Percentiles rank a stretch among this genome's conserved stretches.
These are phyloP conservation scores for Procambarus clarkii DNA, from an alignment of 1,140 invertebrate genomes.

Conservation along the genomic window DNA sequence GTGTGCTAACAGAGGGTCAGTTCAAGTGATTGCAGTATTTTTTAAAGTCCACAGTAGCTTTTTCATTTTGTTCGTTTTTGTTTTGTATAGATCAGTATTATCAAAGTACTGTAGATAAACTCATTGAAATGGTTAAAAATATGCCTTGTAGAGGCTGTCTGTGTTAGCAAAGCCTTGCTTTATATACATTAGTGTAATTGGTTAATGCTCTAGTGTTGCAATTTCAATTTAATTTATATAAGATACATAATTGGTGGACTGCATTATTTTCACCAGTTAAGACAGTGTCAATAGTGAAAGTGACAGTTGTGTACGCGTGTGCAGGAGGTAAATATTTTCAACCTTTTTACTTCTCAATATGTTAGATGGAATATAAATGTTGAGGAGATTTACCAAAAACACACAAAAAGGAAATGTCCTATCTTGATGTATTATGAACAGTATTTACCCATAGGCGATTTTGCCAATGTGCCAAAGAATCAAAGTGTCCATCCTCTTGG, in stretches of 20 bases:
- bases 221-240: background rate
- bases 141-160: background rate
- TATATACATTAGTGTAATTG: constrained; percentile 3
- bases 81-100: background rate
- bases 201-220: background rate
- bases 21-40: constrained; percentile 34
- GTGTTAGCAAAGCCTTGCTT: constrained; percentile 24
- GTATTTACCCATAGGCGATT: constrained; percentile 40
- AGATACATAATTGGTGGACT: background rate
- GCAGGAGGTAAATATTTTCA: background rate
- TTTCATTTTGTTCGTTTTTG: background rate
- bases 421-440: constrained; percentile 30
- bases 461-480: constrained; percentile 56
- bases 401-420: background rate
- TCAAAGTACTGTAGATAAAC: background rate
- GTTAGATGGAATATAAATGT: background rate
- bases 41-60: constrained; percentile 24
- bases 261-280: constrained; percentile 11
- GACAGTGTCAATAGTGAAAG: background rate
- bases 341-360: background rate
- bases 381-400: background rate
- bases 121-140: background rate
- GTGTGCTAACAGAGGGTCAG: constrained; percentile 39
- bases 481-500: constrained; percentile 54
- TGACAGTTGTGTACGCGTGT: background rate